Percentiles rank a stretch among this genome's conserved stretches.
Conservation (phyloP, 1,140 invertebrate species). For the Drosophila pectinifera region DNA sequence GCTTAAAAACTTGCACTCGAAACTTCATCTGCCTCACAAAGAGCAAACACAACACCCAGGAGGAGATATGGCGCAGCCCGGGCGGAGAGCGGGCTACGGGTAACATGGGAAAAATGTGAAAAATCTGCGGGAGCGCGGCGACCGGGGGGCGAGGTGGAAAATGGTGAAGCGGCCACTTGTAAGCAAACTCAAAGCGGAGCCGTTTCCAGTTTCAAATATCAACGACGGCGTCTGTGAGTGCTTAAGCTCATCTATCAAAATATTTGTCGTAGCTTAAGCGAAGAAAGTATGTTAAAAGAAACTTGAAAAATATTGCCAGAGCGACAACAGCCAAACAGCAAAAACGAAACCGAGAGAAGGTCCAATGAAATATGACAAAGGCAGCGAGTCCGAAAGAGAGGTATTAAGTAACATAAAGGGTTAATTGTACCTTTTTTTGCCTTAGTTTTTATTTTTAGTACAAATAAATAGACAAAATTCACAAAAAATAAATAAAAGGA, state of each 20-base stretch:
- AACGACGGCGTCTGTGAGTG: conserved; percentile 53
- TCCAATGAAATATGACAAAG: conserved; percentile 6
- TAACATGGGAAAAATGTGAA: conserved; percentile 8
- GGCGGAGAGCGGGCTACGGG: neutral
- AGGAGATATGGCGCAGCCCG: conserved; percentile 30
- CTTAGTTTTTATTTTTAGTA: neutral
- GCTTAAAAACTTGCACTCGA: conserved; percentile 47
- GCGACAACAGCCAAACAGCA: conserved; percentile 6
- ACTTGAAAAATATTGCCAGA: conserved; percentile 38
- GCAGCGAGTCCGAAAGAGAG: conserved; percentile 7
- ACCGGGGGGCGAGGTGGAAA: conserved; percentile 10
- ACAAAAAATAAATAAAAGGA: neutral
- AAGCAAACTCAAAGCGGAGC: conserved; percentile 49
- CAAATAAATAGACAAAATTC: neutral
- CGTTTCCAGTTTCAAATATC: conserved; percentile 59
- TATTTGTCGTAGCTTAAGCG: conserved; percentile 59
- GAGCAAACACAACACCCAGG: conserved; percentile 49
- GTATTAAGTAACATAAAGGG: conserved; percentile 22
- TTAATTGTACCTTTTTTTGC: conserved; percentile 20
- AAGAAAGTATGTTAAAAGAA: conserved; percentile 43
- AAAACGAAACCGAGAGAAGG: neutral
- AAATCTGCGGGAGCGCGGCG: conserved; percentile 16
- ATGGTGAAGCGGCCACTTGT: conserved; percentile 47
- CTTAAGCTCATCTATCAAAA: conserved; percentile 66
- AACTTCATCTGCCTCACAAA: conserved; percentile 50